A percentile compares a stretch with the other conserved stretches of the same genome.
These are phyloP conservation scores for Stegana nigrithorax DNA, from an alignment of 2,888 invertebrate genomes.

Conservation along the genomic window DNA sequence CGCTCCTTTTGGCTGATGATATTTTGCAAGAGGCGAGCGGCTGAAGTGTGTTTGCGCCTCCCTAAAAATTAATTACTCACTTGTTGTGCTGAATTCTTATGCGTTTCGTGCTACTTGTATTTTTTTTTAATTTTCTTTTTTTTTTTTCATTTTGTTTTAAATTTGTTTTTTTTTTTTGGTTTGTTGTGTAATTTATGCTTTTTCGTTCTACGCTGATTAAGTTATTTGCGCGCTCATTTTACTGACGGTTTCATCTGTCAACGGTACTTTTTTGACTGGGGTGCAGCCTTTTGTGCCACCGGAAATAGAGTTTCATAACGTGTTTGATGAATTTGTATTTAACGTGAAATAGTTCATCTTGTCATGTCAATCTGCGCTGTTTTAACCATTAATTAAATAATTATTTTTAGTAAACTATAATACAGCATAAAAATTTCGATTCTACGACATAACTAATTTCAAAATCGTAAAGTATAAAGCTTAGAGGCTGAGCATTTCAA, in stretches of 20 bases:
- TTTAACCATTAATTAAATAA: too few species aligned
- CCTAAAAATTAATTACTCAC: slow-evolving; percentile 19
- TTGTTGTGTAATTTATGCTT: background rate
- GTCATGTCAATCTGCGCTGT: too few species aligned
- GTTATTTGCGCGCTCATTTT: slow-evolving; percentile 2
- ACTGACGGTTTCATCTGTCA: background rate
- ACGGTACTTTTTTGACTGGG: background rate
- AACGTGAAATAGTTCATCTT: too few species aligned
- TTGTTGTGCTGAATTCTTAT: background rate
- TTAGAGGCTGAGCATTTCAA: too few species aligned
- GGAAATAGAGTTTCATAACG: background rate
- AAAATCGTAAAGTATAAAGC: too few species aligned
- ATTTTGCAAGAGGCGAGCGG: too few species aligned
- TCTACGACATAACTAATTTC: too few species aligned
- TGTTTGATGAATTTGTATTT: too few species aligned
- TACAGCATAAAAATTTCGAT: too few species aligned
- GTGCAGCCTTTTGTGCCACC: slow-evolving; percentile 3
- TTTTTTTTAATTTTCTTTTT: too few species aligned
- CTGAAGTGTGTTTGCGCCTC: too few species aligned
- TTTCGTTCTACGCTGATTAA: slow-evolving; percentile 2
- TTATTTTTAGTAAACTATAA: too few species aligned
- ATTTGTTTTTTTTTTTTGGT: background rate
- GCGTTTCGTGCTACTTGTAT: background rate
- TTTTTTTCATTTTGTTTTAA: background rate
- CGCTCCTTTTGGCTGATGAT: background rate